Conservation (phyloP, 1,140 invertebrate genomes). For the Samia ricini region DNA sequence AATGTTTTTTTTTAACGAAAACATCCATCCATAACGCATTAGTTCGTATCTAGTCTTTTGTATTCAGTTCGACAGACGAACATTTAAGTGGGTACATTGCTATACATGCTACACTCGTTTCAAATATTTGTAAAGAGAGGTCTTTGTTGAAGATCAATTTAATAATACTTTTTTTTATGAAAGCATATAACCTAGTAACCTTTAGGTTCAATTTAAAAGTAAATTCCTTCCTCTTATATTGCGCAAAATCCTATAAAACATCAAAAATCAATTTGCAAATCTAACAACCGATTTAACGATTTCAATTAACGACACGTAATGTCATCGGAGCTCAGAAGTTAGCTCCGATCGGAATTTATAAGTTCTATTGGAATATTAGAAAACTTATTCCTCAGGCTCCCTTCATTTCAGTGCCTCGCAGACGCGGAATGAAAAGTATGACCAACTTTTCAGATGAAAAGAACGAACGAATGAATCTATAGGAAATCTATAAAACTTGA, state of each 20-base stretch:
- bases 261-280: constrained; percentile 1
- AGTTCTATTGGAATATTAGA: constrained; percentile 38
- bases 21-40: no score
- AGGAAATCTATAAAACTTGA: constrained; percentile 21
- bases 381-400: constrained; percentile 22
- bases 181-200: not conserved
- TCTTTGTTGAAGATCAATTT: no score
- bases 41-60: no score
- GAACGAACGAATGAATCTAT: constrained; percentile 15
- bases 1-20: no score
- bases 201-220: not conserved
- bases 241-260: not conserved
- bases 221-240: not conserved
- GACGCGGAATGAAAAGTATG: constrained; percentile 29
- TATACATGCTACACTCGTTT: no score
- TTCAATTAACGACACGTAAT: constrained; percentile 26
- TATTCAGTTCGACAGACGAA: no score
- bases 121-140: no score
- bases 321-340: constrained; percentile 3
- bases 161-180: no score
- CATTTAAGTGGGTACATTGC: no score
- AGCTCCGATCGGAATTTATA: constrained; percentile 28
- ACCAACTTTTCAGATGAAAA: constrained; percentile 31
- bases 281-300: constrained; percentile 2
- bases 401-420: constrained; percentile 24